These are phyloP conservation scores for Eptatretus atami DNA, from an alignment of 2,797 vertebrate species.

Conservation along the genomic window DNA sequence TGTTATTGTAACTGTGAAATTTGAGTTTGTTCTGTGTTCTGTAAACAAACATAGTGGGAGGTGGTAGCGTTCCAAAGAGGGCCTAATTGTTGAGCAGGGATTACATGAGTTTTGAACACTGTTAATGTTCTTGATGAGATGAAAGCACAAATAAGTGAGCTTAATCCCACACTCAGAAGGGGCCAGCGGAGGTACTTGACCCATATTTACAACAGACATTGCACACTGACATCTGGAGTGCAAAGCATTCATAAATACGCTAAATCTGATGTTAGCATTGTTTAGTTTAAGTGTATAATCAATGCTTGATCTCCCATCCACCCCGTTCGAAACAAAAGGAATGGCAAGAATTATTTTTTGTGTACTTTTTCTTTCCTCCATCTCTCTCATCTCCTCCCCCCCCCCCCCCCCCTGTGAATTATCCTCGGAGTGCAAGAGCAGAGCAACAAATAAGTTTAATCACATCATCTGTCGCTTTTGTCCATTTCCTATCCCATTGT, in stretches of 20 bases:
- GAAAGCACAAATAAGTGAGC: not conserved
- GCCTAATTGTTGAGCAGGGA: too few species aligned
- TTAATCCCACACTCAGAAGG: not conserved
- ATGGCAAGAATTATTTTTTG: conserved; percentile 7
- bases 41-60: too few species aligned
- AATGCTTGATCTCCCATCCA: conserved; percentile 19
- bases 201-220: not conserved
- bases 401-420: conserved; percentile 7
- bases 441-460: too few species aligned
- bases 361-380: conserved; percentile 12
- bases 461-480: too few species aligned
- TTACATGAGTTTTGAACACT: too few species aligned
- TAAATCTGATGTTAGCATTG: not conserved
- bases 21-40: too few species aligned
- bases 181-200: not conserved
- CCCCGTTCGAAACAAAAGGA: conserved; percentile 11
- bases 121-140: not conserved
- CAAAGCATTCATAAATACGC: not conserved
- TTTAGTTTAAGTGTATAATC: not conserved
- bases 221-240: not conserved
- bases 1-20: too few species aligned
- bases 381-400: conserved; percentile 8
- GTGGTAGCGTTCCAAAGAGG: too few species aligned
- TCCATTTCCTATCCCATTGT: conserved; percentile 13
- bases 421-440: too few species aligned